These are phyloP conservation scores for Drosophila melanosoma DNA, from an alignment of 2,888 invertebrate species.

Conservation along the genomic window DNA sequence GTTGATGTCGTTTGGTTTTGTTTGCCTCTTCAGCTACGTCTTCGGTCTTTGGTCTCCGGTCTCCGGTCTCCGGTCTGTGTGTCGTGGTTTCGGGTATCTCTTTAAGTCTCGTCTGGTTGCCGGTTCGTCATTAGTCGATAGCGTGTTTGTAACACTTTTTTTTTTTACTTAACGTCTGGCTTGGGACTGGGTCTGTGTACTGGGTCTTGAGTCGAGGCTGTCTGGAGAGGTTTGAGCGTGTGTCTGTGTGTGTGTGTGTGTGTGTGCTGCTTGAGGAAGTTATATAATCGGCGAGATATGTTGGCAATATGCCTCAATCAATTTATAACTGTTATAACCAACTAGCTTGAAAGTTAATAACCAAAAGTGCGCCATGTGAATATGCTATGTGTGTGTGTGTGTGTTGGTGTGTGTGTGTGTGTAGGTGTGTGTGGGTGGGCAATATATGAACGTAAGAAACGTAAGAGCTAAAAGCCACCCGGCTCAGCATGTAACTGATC, in stretches of 20 bases:
- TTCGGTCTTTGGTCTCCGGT: neutral
- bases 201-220: slow-evolving; percentile 48
- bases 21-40: slow-evolving; percentile 1
- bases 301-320: slow-evolving; percentile 63
- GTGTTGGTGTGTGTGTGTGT: slow-evolving; percentile 34
- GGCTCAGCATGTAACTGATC: slow-evolving; percentile 66
- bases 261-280: slow-evolving; percentile 65
- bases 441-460: slow-evolving; percentile 29
- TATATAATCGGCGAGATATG: slow-evolving; percentile 66
- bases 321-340: slow-evolving; percentile 75
- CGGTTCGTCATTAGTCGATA: slow-evolving; percentile 62
- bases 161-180: slow-evolving; percentile 41
- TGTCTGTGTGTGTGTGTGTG: slow-evolving; percentile 2
- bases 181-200: slow-evolving; percentile 30
- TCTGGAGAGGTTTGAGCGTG: slow-evolving; percentile 41
- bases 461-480: slow-evolving; percentile 13
- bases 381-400: slow-evolving; percentile 18
- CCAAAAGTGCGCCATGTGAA: slow-evolving; percentile 50
- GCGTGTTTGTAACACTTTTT: slow-evolving; percentile 78
- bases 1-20: slow-evolving; percentile 38
- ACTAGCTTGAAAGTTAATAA: slow-evolving; percentile 66
- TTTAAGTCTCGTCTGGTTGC: slow-evolving; percentile 22
- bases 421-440: slow-evolving; percentile 43
- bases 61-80: slow-evolving; percentile 1
- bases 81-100: slow-evolving; percentile 13